A percentile compares a stretch with the other conserved stretches of the same genome.
phyloP scores from a whole-genome alignment of 2,797 vertebrate species.

The Hypotaenidia philippensis region DNA sequence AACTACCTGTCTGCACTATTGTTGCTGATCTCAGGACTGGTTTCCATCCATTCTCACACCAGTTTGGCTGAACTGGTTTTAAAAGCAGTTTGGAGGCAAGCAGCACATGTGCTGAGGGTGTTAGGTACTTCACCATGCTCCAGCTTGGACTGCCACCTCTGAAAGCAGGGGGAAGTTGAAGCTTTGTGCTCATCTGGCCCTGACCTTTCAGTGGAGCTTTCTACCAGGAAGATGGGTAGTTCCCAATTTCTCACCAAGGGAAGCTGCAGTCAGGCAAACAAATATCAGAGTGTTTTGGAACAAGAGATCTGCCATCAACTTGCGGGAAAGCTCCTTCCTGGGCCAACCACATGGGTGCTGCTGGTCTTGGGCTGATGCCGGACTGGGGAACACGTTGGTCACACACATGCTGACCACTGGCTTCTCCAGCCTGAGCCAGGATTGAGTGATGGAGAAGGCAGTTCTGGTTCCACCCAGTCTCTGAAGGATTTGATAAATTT shows the following conservation, averaged over 20 bases:
- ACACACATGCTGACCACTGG: not conserved
- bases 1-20: not conserved
- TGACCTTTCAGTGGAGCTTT: not conserved
- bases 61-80: not conserved
- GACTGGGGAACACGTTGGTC: not conserved
- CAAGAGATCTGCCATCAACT: not conserved
- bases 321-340: not conserved
- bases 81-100: not conserved
- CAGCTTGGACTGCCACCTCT: not conserved
- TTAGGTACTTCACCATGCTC: not conserved
- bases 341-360: not conserved
- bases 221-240: rapidly evolving
- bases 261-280: not conserved
- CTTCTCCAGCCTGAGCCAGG: not conserved
- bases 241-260: not conserved
- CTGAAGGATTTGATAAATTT: conserved; percentile 34
- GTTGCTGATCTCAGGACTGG: not conserved
- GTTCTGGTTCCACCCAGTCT: conserved; percentile 59
- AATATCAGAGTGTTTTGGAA: not conserved
- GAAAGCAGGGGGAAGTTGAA: not conserved
- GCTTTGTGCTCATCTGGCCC: rapidly evolving
- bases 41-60: not conserved
- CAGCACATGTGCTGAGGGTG: not conserved
- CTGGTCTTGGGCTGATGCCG: rapidly evolving
- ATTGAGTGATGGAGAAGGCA: not conserved